These are phyloP conservation scores for Myotis myotis DNA, from an alignment of 2,797 vertebrate species.

Conservation along the genomic window DNA sequence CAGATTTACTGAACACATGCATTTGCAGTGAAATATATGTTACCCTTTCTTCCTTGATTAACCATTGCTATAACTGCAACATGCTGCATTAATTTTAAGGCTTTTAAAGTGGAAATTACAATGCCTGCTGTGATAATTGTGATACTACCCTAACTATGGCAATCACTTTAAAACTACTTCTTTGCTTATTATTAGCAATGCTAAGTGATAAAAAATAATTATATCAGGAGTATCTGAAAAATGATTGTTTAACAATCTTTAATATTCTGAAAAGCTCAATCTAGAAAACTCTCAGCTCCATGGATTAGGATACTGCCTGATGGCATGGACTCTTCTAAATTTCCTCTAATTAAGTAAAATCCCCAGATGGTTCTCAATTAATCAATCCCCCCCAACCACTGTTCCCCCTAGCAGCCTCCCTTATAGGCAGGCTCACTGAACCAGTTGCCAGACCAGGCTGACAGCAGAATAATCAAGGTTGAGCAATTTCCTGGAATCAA, in stretches of 20 bases:
- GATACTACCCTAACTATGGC: conserved; percentile 58
- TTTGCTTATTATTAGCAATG: conserved; percentile 75
- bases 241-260: conserved; percentile 66
- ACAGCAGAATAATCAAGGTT: conserved; percentile 48
- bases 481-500: conserved; percentile 15
- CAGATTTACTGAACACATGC: conserved; percentile 35
- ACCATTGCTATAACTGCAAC: conserved; percentile 52
- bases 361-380: conserved; percentile 8
- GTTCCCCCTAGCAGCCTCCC: background rate
- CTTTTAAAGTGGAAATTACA: conserved; percentile 76
- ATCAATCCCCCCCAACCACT: background rate
- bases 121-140: conserved; percentile 77
- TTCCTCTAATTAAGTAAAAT: conserved; percentile 56
- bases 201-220: conserved; percentile 74
- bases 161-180: conserved; percentile 76
- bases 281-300: conserved; percentile 49
- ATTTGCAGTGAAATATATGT: conserved; percentile 41
- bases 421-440: background rate
- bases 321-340: conserved; percentile 27
- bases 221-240: conserved; percentile 53
- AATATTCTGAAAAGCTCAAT: conserved; percentile 66
- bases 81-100: conserved; percentile 70
- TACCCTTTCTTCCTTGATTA: conserved; percentile 69
- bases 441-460: background rate
- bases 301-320: conserved; percentile 26